phyloP scores from a whole-genome alignment of 2,888 invertebrate genomes.

The Ypsolopha scabrella region DNA sequence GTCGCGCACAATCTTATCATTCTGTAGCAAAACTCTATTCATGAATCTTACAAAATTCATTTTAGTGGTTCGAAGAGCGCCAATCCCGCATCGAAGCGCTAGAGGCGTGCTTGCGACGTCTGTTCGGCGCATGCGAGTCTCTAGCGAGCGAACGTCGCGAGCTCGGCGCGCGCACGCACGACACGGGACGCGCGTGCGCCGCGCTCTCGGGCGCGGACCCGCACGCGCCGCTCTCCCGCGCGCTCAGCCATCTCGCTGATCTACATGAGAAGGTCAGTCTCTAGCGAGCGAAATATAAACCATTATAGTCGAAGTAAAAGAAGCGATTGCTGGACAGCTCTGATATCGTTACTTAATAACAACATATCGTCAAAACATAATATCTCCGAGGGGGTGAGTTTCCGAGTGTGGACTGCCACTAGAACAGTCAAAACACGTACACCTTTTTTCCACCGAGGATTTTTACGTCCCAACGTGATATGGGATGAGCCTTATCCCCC shows the following conservation, averaged over 20 bases:
- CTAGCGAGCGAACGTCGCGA: slow-evolving; percentile 90
- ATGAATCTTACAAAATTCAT: not conserved
- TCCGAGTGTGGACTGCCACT: too few species aligned
- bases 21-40: too few species aligned
- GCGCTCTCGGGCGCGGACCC: slow-evolving; percentile 91
- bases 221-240: slow-evolving; percentile 90
- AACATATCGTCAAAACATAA: too few species aligned
- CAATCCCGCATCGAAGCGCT: slow-evolving; percentile 90
- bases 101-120: slow-evolving; percentile 88
- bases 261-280: slow-evolving; percentile 77
- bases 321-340: too few species aligned
- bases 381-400: too few species aligned
- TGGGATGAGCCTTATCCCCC: too few species aligned
- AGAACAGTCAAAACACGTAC: too few species aligned
- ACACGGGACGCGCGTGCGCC: slow-evolving; percentile 90
- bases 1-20: too few species aligned
- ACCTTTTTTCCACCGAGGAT: too few species aligned
- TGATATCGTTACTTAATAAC: too few species aligned
- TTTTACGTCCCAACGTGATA: too few species aligned
- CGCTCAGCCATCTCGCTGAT: slow-evolving; percentile 91
- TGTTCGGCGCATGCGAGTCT: slow-evolving; percentile 88
- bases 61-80: slow-evolving; percentile 98
- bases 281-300: not conserved
- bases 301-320: too few species aligned
- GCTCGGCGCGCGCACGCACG: slow-evolving; percentile 80